Percentiles rank a stretch among this genome's conserved stretches.
Evolutionary conservation across 1,140 invertebrate genomes (phyloP).

Genomic region (Melitaea cinxia): DNA sequence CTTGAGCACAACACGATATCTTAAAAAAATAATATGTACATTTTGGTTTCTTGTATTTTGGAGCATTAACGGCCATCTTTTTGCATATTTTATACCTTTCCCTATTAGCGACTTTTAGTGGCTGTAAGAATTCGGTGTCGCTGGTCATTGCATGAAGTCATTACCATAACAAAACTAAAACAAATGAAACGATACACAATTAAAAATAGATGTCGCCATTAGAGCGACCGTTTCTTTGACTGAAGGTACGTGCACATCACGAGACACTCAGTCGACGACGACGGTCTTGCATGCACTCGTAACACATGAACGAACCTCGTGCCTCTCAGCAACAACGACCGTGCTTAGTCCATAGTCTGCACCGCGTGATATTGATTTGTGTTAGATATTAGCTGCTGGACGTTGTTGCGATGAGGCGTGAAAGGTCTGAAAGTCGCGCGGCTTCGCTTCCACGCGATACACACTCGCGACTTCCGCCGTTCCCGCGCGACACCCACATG

Average conservation of each 20-base stretch:
- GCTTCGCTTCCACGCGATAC: constrained; percentile 42
- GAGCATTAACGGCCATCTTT: constrained; percentile 73
- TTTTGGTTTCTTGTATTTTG: constrained; percentile 62
- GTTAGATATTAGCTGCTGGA: constrained; percentile 28
- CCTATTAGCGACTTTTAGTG: constrained; percentile 74
- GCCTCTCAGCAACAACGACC: constrained; percentile 55
- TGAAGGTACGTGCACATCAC: constrained; percentile 26
- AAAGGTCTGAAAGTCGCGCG: constrained; percentile 37
- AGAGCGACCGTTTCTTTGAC: constrained; percentile 44
- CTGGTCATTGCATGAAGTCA: constrained; percentile 73
- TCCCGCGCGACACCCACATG: constrained; percentile 61
- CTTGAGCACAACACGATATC: constrained; percentile 68
- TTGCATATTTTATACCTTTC: constrained; percentile 82
- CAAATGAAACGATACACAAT: constrained; percentile 55
- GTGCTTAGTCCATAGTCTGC: constrained; percentile 28
- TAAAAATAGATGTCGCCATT: constrained; percentile 60
- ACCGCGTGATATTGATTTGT: constrained; percentile 34
- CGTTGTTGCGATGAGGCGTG: constrained; percentile 50
- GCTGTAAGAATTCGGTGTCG: constrained; percentile 73
- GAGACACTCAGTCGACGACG: constrained; percentile 44
- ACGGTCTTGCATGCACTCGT: constrained; percentile 65
- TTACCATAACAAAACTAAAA: constrained; percentile 60
- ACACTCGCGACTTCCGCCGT: constrained; percentile 24
- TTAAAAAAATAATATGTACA: constrained; percentile 51
- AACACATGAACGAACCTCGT: constrained; percentile 58